These are phyloP conservation scores for Adelphocoris suturalis DNA, from an alignment of 2,888 invertebrate species.

Conservation along the genomic window DNA sequence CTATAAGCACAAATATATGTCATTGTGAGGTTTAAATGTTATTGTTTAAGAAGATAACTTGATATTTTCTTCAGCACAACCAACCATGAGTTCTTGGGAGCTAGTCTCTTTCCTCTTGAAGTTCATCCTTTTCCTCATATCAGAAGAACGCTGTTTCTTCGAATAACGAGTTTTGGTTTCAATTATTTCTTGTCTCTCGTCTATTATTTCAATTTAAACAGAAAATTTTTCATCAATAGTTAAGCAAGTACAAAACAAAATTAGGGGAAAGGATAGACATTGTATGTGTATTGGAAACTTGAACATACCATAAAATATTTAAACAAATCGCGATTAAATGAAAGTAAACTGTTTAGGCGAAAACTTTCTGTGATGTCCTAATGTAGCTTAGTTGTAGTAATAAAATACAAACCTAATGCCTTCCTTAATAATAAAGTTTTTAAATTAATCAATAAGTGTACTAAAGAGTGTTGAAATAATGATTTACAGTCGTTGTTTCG, in stretches of 20 bases:
- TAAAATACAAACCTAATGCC: conserved; percentile 69
- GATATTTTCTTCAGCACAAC: background rate
- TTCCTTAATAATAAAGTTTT: conserved; percentile 66
- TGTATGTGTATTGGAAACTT: background rate
- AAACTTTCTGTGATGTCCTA: conserved; percentile 69
- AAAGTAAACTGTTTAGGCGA: background rate
- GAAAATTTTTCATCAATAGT: background rate
- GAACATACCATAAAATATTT: background rate
- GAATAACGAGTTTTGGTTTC: background rate
- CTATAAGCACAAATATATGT: conserved; percentile 43
- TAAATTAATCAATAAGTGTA: conserved; percentile 28
- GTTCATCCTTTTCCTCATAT: background rate
- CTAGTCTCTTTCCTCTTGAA: background rate
- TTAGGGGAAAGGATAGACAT: background rate
- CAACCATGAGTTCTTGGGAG: background rate
- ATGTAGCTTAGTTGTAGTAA: conserved; percentile 51
- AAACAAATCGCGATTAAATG: conserved; percentile 3
- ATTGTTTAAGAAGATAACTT: background rate
- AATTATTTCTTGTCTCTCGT: background rate
- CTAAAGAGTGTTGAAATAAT: conserved; percentile 48
- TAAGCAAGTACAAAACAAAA: conserved; percentile 46
- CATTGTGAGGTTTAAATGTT: conserved; percentile 18
- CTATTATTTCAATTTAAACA: background rate
- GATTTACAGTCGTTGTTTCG: background rate
- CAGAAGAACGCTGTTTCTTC: background rate